phyloP scores from a whole-genome alignment of 2,113 vertebrate genomes.

The Fulica atra region DNA sequence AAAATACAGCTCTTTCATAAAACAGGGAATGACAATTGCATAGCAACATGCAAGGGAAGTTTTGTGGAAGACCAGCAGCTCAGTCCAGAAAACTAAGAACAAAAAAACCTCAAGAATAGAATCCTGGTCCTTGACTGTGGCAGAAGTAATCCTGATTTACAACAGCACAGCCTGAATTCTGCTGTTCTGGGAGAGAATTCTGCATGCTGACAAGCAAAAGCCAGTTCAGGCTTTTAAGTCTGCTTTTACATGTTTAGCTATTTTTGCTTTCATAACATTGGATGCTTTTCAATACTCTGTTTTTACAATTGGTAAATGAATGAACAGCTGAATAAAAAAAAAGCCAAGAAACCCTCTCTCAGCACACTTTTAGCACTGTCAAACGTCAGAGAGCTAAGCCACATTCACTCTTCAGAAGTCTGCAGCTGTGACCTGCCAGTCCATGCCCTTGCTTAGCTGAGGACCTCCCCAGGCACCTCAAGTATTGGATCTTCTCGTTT shows the following conservation, averaged over 20 bases:
- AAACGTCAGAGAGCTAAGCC: background rate
- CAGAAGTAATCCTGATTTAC: background rate
- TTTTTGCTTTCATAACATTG: background rate
- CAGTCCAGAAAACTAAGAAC: background rate
- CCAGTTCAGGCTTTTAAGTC: background rate
- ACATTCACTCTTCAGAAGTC: background rate
- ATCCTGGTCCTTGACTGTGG: background rate
- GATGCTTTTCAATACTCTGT: background rate
- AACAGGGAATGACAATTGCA: background rate
- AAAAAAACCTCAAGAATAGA: background rate
- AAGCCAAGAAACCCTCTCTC: background rate
- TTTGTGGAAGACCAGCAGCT: background rate
- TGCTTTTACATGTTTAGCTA: background rate
- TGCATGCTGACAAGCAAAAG: background rate
- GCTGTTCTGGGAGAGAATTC: background rate
- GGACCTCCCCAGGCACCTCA: background rate
- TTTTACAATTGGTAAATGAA: background rate
- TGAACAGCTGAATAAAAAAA: background rate
- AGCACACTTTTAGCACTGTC: background rate
- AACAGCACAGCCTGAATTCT: background rate
- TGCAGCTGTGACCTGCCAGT: background rate
- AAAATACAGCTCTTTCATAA: background rate
- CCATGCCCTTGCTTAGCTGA: rapidly evolving
- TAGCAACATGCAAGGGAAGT: background rate
- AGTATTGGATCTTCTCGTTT: background rate